Evolutionary conservation across 2,113 vertebrate genomes (phyloP), one percentile per base, ranked within the genome.

Genomic region (Condylura cristata): DNA sequence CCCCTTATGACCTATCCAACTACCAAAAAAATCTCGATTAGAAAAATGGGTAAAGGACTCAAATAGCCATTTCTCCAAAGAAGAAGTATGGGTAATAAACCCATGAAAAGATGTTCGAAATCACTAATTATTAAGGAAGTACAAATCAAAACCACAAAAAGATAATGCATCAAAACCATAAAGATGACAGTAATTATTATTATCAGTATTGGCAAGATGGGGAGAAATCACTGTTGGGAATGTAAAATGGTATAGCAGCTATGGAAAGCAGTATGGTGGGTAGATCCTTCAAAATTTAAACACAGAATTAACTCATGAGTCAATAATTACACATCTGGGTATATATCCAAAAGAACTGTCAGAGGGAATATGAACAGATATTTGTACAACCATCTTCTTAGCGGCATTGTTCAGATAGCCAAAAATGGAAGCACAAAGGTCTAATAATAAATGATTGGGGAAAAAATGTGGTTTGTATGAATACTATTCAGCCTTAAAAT

Each of bases 41-140:
- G 46, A 13, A 86, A 95, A 94, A 78, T 63, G 18, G 28, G 24
- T 83, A 89, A 65, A 94, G 28, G 37, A 74, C 18, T 66, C 34
- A 3, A 83, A 89, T 32, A 93, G 37, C 39, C 66, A 75, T 91
- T 53, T 93, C 76, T 83, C 63, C 70, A 34, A 79, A 68, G 63
- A 79, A 88, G 14, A 79, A 46, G 18, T 22, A 89, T 72, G 46
- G 61, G 17, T 44, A 81, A 76, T 81, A 89, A 72, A 39, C 32
- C 82, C 48, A 22, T 37, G 24, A 68, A 74, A 85, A 53, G 30
- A 78, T 68, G 32, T 32, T 71, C 39, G 61, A n/a, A 22, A 60
- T 39, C 53, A n/a, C 24, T 66, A 44, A 32, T 68, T 41, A 17
- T n/a, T 68, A 83, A 22, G 32, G 37, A 80, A 68, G n/a, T 39